Percentiles rank a stretch among this genome's conserved stretches.
Conservation (phyloP, 2,888 invertebrate species). For the Drosophila demipolita region DNA sequence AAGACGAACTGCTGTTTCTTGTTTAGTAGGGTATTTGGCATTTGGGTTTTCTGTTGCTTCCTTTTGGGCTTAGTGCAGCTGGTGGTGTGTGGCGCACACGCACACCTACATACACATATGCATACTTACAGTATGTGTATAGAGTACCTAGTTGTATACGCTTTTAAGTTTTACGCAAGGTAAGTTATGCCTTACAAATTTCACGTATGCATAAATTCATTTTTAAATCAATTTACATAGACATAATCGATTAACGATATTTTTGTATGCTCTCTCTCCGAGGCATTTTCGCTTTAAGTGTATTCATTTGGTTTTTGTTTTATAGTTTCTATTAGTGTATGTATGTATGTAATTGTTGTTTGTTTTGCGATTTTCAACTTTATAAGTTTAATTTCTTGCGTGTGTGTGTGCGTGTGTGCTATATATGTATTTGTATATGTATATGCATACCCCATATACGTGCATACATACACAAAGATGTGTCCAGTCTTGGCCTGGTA, state of each 20-base stretch:
- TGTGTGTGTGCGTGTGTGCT: constrained; percentile 9
- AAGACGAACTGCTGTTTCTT: constrained; percentile 13
- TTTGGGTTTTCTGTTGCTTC: constrained; percentile 8
- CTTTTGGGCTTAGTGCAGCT: constrained; percentile 46
- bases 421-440: not conserved
- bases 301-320: not conserved
- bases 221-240: constrained; percentile 31
- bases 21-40: constrained; percentile 31
- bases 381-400: constrained; percentile 1
- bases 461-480: constrained; percentile 3
- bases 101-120: constrained; percentile 2
- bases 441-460: constrained; percentile 1
- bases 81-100: constrained; percentile 26
- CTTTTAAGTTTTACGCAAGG: constrained; percentile 60
- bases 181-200: constrained; percentile 55
- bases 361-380: constrained; percentile 6
- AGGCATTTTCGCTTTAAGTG: constrained; percentile 21
- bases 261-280: constrained; percentile 15
- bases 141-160: constrained; percentile 50
- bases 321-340: constrained; percentile 3
- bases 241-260: constrained; percentile 13
- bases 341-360: constrained; percentile 12
- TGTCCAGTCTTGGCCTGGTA: constrained; percentile 41
- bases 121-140: constrained; percentile 33
- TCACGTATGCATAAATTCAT: constrained; percentile 43